Percentiles rank a stretch among this genome's conserved stretches.
phyloP scores from a whole-genome alignment of 1,140 invertebrate species.

The Zaprionus gabonicus region DNA sequence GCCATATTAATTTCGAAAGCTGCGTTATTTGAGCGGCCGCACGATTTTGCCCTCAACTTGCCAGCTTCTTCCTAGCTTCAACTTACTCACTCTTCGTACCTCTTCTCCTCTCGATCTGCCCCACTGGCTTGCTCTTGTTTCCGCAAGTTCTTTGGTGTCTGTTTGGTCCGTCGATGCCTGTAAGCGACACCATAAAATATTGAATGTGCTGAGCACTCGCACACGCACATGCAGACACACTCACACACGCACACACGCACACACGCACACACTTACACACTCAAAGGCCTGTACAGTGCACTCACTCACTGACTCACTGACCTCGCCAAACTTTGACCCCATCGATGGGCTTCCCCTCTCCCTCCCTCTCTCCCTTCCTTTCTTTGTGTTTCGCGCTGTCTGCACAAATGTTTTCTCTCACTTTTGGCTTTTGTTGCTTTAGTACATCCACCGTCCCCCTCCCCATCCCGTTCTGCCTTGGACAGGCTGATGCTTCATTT shows the following conservation, averaged over 20 bases:
- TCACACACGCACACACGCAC: conserved; percentile 26
- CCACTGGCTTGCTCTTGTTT: background rate
- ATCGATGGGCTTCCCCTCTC: conserved; percentile 28
- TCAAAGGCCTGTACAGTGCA: conserved; percentile 31
- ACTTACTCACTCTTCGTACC: background rate
- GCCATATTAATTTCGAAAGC: conserved; percentile 63
- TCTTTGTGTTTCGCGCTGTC: conserved; percentile 10
- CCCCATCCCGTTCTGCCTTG: background rate
- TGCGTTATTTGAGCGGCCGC: conserved; percentile 54
- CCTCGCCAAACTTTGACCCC: conserved; percentile 58
- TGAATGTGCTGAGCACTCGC: conserved; percentile 62
- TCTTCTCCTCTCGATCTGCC: background rate
- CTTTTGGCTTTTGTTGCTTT: conserved; percentile 62
- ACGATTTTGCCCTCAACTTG: conserved; percentile 43
- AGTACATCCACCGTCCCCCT: background rate
- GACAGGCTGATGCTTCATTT: conserved; percentile 53
- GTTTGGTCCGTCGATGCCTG: conserved; percentile 60
- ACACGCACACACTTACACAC: conserved; percentile 18
- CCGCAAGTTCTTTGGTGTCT: conserved; percentile 45
- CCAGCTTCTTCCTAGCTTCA: background rate
- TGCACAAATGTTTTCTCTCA: conserved; percentile 56
- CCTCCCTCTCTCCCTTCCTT: background rate
- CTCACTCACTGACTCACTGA: conserved; percentile 48
- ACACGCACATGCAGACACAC: conserved; percentile 27
- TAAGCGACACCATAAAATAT: conserved; percentile 81